Evolutionary conservation across 2,797 vertebrate genomes (phyloP).

Genomic region (Chaetophractus vellerosus): DNA sequence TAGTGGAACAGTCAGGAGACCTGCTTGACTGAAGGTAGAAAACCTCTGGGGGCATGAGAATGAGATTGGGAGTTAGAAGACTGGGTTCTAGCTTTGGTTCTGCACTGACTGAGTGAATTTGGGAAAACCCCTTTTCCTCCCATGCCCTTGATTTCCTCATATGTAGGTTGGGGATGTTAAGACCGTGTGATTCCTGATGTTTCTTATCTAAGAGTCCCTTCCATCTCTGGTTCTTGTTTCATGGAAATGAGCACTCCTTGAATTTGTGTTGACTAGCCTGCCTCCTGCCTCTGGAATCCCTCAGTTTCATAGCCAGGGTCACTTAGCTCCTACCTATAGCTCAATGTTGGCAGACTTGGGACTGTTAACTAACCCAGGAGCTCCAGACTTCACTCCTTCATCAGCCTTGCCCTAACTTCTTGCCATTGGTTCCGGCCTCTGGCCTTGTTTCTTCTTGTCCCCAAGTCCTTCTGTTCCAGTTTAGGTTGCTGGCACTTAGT

Average conservation of each 20-base stretch:
- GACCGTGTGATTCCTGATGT: neutral
- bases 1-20: neutral
- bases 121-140: neutral
- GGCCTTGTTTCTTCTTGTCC: constrained; percentile 44
- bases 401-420: neutral
- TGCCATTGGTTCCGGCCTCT: neutral
- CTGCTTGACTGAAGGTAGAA: neutral
- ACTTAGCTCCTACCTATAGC: neutral
- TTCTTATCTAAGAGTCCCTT: neutral
- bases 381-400: neutral
- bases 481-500: neutral
- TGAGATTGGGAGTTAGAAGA: neutral
- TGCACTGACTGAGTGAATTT: constrained; percentile 2
- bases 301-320: neutral
- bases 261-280: neutral
- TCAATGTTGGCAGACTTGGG: neutral
- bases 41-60: neutral
- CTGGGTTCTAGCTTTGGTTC: neutral
- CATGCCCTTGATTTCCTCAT: neutral
- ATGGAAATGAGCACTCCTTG: neutral
- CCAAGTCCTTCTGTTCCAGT: neutral
- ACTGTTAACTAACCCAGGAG: neutral
- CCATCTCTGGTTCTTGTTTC: constrained; percentile 35
- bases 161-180: neutral
- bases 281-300: neutral